Evolutionary conservation across 2,797 vertebrate species (phyloP).

Genomic region (Leptoclinus maculatus): DNA sequence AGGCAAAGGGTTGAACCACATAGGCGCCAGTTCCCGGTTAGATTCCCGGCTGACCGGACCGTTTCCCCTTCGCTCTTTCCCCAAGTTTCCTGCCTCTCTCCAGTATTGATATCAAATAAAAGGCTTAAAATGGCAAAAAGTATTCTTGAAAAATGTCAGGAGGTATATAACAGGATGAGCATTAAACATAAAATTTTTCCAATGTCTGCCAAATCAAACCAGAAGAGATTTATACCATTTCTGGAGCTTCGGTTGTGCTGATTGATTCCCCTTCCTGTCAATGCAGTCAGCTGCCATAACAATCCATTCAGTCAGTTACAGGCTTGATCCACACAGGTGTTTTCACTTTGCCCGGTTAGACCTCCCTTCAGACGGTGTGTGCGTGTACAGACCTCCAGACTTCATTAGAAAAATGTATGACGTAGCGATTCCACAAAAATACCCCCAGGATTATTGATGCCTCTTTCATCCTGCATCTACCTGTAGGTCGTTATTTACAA

Average conservation of each 20-base stretch:
- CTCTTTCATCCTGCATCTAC: neutral
- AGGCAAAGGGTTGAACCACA: neutral
- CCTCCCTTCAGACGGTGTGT: neutral
- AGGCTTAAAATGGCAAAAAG: too few relatives aligned
- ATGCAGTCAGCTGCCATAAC: too few relatives aligned
- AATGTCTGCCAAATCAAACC: too few relatives aligned
- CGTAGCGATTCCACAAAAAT: neutral
- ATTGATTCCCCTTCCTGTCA: neutral
- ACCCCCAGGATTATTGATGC: neutral
- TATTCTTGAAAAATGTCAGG: too few relatives aligned
- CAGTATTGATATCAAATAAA: too few relatives aligned
- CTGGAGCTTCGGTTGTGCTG: neutral
- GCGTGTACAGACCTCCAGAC: neutral
- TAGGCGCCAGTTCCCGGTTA: neutral
- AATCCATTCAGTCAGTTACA: neutral
- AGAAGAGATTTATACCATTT: neutral
- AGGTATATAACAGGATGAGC: neutral
- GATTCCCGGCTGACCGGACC: neutral
- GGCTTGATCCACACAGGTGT: too few relatives aligned
- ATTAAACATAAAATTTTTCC: neutral
- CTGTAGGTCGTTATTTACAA: neutral
- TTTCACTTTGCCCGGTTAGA: too few relatives aligned
- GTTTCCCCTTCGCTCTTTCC: neutral
- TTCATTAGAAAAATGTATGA: neutral
- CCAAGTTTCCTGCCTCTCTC: neutral